Evolutionary conservation across 2,113 vertebrate genomes (phyloP).

Genomic region (Turnix velox): DNA sequence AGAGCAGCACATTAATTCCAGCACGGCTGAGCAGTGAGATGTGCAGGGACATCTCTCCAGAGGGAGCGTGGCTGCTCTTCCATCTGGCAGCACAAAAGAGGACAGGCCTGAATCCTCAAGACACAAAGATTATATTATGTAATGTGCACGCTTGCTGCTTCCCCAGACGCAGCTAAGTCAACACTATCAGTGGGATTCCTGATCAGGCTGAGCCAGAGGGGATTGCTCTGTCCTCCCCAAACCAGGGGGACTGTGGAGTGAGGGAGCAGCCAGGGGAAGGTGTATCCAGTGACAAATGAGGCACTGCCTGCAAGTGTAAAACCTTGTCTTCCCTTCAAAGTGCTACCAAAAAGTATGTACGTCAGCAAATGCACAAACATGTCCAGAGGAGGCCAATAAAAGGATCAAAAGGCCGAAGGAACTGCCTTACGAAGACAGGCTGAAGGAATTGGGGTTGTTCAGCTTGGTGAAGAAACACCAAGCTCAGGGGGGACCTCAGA

Average conservation of each 20-base stretch:
- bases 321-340: background rate
- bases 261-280: background rate
- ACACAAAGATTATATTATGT: conserved; percentile 45
- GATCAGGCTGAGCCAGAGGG: background rate
- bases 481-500: too few species aligned
- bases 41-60: background rate
- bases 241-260: background rate
- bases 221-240: background rate
- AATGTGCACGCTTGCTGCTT: background rate
- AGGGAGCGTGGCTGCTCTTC: conserved; percentile 15
- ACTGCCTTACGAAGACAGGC: too few species aligned
- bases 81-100: conserved; percentile 65
- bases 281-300: background rate
- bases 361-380: background rate
- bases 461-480: too few species aligned
- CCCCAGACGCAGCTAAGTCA: background rate
- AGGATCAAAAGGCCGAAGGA: too few species aligned
- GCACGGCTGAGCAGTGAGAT: background rate
- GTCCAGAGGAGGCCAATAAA: too few species aligned
- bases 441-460: too few species aligned
- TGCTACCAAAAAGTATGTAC: background rate
- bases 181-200: background rate
- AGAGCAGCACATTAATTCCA: conserved; percentile 14
- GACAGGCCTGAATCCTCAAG: conserved; percentile 61
- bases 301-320: background rate